Evolutionary conservation across 2,888 invertebrate genomes (phyloP).

Genomic region (Tipula unca): DNA sequence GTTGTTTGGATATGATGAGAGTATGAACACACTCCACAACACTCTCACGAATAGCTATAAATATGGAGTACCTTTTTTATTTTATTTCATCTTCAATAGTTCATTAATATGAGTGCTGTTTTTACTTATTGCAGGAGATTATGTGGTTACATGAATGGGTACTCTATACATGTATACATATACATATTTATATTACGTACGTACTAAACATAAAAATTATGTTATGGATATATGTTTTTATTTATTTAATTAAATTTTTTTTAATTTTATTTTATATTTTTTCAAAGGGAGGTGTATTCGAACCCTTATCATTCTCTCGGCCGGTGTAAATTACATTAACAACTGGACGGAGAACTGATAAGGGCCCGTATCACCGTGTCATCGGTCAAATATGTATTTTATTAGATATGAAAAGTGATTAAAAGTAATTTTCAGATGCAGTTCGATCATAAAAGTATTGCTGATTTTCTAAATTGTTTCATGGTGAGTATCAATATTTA

Average conservation of each 20-base stretch:
- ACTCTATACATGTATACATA: too few relatives aligned
- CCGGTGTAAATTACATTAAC: constrained; percentile 65
- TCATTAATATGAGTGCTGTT: not conserved
- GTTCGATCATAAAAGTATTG: not conserved
- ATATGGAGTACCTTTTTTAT: not conserved
- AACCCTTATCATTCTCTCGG: constrained; percentile 93
- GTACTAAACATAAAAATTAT: constrained; percentile 8
- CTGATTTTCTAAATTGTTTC: too few relatives aligned
- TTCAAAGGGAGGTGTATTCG: constrained; percentile 40
- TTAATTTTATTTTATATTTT: not conserved
- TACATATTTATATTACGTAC: not conserved
- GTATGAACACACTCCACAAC: not conserved
- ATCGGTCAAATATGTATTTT: not conserved
- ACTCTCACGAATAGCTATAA: not conserved
- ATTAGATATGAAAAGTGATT: not conserved
- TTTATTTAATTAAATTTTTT: not conserved
- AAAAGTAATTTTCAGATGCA: not conserved
- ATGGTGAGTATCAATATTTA: not conserved
- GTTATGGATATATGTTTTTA: not conserved
- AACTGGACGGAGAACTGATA: constrained; percentile 99
- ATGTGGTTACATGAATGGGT: not conserved
- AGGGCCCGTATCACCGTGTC: constrained; percentile 68
- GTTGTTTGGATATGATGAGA: not conserved
- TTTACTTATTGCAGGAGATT: not conserved
- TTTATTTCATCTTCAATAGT: not conserved